These are phyloP conservation scores for Agrochola circellaris DNA, from an alignment of 2,888 invertebrate genomes.

Conservation along the genomic window DNA sequence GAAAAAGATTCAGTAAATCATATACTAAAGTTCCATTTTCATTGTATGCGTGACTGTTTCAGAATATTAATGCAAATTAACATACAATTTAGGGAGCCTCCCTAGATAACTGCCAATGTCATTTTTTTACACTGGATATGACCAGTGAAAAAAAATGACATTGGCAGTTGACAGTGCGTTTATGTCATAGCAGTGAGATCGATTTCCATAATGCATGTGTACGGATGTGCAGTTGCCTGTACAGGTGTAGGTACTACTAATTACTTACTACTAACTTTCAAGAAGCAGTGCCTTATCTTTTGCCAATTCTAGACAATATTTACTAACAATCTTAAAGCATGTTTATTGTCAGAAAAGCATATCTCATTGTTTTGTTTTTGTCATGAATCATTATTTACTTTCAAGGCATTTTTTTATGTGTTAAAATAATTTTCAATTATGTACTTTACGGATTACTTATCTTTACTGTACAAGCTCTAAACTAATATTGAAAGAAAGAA, in stretches of 20 bases:
- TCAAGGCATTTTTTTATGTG: conserved; percentile 14
- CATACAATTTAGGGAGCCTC: too few relatives aligned
- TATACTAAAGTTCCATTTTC: too few relatives aligned
- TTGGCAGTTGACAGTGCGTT: neutral
- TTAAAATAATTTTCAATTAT: conserved; percentile 21
- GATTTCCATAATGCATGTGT: neutral
- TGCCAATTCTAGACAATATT: conserved; percentile 19
- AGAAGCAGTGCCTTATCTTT: conserved; percentile 20
- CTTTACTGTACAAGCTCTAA: neutral
- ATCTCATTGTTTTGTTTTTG: conserved; percentile 10
- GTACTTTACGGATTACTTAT: conserved; percentile 26
- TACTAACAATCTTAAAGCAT: conserved; percentile 13
- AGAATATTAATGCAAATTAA: too few relatives aligned
- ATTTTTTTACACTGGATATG: too few relatives aligned
- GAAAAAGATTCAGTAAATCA: too few relatives aligned
- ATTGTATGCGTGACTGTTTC: too few relatives aligned
- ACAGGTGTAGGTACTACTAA: too few relatives aligned
- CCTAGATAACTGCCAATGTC: too few relatives aligned
- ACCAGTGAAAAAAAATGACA: too few relatives aligned
- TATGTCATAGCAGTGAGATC: neutral
- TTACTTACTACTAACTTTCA: neutral
- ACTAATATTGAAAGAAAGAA: conserved; percentile 38
- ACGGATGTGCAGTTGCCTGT: neutral
- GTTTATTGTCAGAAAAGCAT: conserved; percentile 2
- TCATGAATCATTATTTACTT: conserved; percentile 24